Conservation (phyloP, 2,888 invertebrate species). For the Anagyrus pseudococci region DNA sequence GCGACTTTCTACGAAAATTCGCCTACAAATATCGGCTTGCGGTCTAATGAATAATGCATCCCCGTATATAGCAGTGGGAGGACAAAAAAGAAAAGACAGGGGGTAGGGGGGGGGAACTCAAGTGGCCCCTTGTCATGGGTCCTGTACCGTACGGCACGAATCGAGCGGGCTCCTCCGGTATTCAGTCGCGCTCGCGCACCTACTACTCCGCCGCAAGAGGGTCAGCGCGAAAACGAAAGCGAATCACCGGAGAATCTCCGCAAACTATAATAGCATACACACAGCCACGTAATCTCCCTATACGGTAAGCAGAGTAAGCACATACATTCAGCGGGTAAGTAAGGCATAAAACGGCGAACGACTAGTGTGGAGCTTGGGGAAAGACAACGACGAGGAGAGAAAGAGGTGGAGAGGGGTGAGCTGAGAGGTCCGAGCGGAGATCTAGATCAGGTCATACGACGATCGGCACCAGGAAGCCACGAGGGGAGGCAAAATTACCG, state of each 20-base stretch:
- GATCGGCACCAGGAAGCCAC: conserved; percentile 22
- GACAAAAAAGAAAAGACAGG: neutral
- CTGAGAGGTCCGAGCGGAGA: conserved; percentile 11
- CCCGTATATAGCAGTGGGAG: neutral
- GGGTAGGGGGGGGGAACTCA: too few relatives aligned
- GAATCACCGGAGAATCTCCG: conserved; percentile 7
- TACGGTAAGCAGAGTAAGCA: too few relatives aligned
- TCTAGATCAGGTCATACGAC: conserved; percentile 15
- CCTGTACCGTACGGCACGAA: conserved; percentile 13
- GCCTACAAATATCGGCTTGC: conserved; percentile 17
- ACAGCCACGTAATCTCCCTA: neutral
- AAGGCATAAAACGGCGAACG: neutral
- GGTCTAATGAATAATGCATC: conserved; percentile 19
- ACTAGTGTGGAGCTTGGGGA: neutral
- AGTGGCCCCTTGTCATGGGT: conserved; percentile 16
- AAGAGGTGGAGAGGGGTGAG: conserved; percentile 1
- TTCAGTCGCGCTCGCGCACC: neutral
- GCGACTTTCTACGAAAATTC: neutral
- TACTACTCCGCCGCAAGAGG: neutral
- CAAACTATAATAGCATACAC: neutral
- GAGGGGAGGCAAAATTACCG: conserved; percentile 40
- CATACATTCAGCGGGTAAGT: too few relatives aligned
- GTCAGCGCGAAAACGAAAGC: conserved; percentile 29
- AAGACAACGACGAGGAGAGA: conserved; percentile 20
- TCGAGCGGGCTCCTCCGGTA: neutral